These are phyloP conservation scores for Engraulis encrasicolus DNA, from an alignment of 2,113 vertebrate genomes.

Conservation along the genomic window DNA sequence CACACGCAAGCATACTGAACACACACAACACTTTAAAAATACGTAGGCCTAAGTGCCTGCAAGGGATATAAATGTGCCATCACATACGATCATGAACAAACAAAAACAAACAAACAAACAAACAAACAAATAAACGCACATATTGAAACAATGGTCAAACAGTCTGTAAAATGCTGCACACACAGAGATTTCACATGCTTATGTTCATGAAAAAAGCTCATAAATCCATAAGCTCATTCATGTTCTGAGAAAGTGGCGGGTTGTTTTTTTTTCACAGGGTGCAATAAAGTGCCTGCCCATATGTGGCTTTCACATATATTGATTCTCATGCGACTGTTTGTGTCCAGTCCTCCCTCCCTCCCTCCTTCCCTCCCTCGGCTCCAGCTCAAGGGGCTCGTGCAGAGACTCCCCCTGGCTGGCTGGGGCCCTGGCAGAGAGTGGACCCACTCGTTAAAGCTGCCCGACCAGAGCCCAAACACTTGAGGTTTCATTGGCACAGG, in stretches of 20 bases:
- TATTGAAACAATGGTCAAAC: neutral
- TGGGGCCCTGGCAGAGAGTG: neutral
- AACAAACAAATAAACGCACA: neutral
- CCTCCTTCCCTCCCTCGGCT: too few species aligned
- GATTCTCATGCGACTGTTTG: neutral
- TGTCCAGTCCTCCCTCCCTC: too few species aligned
- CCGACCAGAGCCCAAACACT: neutral
- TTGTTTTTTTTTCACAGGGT: neutral
- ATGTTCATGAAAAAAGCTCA: neutral
- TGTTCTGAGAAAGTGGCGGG: neutral
- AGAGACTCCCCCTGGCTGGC: neutral
- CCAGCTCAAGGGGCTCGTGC: neutral
- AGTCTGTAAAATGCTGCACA: neutral
- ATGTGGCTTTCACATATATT: neutral
- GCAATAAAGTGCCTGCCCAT: neutral
- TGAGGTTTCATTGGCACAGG: constrained; percentile 12
- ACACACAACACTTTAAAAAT: too few species aligned
- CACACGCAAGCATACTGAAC: too few species aligned
- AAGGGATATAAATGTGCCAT: neutral
- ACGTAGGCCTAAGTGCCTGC: too few species aligned
- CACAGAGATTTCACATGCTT: neutral
- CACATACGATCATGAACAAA: neutral
- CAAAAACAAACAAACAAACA: neutral
- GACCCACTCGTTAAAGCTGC: neutral
- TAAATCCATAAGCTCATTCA: neutral